A percentile compares a stretch with the other conserved stretches of the same genome.
Conservation (phyloP, 2,888 invertebrate species). For the Perizoma flavofasciatum region DNA sequence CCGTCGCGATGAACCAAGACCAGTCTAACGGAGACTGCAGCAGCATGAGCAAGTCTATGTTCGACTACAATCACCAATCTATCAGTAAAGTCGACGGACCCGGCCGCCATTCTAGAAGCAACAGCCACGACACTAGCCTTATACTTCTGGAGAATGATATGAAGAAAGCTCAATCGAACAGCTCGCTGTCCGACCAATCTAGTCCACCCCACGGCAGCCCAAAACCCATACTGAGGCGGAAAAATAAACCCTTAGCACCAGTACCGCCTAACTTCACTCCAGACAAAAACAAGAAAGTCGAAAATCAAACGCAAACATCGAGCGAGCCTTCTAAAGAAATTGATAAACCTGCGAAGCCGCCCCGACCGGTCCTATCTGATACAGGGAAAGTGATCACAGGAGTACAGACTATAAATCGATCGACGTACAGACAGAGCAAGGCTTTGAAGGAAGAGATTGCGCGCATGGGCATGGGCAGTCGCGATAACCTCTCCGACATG, state of each 20-base stretch:
- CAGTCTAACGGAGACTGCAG: slow-evolving; percentile 72
- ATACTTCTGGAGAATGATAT: slow-evolving; percentile 77
- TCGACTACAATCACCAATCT: slow-evolving; percentile 54
- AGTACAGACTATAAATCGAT: slow-evolving; percentile 85
- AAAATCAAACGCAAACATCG: slow-evolving; percentile 48
- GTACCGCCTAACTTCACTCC: slow-evolving; percentile 86
- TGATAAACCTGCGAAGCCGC: slow-evolving; percentile 86
- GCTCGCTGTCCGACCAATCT: slow-evolving; percentile 86
- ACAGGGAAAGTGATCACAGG: slow-evolving; percentile 77
- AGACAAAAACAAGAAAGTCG: slow-evolving; percentile 69
- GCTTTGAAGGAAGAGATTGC: slow-evolving; percentile 76
- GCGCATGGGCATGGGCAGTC: slow-evolving; percentile 58
- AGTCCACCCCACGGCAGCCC: slow-evolving; percentile 90
- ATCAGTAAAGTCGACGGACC: slow-evolving; percentile 33
- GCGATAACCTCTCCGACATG: slow-evolving; percentile 70
- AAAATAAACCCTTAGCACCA: slow-evolving; percentile 90
- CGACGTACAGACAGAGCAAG: slow-evolving; percentile 80
- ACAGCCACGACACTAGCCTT: slow-evolving; percentile 84
- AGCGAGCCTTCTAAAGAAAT: slow-evolving; percentile 46
- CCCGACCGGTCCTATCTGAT: slow-evolving; percentile 82
- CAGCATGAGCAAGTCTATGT: slow-evolving; percentile 74
- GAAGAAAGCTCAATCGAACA: slow-evolving; percentile 86
- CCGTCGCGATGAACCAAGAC: slow-evolving; percentile 68
- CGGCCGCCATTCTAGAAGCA: slow-evolving; percentile 82
- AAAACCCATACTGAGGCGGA: slow-evolving; percentile 87